Base-by-base conservation (phyloP, 1,140 invertebrate species). In the Nixonia krombeini region DNA sequence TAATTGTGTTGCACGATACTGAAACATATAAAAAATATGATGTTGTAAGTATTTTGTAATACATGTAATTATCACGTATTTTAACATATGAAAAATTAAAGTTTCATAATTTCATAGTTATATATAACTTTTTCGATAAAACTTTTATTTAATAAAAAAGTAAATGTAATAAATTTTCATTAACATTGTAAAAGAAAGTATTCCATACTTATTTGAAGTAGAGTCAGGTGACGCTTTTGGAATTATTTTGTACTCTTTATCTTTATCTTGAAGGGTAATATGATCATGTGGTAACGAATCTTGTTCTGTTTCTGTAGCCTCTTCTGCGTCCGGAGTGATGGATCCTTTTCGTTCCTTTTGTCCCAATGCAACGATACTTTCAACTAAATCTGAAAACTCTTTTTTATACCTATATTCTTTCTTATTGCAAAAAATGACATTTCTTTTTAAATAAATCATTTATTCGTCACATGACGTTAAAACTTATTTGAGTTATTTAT, bases 231-330 rank as follows among this genome's bases (percentile, higher is more conserved):
- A n/a, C n/a, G n/a, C n/a, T n/a, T n/a, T n/a, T n/a, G n/a, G n/a
- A n/a, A n/a, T n/a, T n/a, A n/a, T n/a, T n/a, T n/a, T n/a, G n/a
- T n/a, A n/a, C n/a, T n/a, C 16, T 40, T 2, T 33, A 6, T 50
- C 40, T 28, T 38, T 28, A 7, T 28, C 26, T 21, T 23, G 25
- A n/a, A n/a, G n/a, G n/a, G 13, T 9, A 31, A 46, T 38, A 25
- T 29, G 68, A 13, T 76, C 72, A 2, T 47, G n/a, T n/a, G n/a
- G n/a, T n/a, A n/a, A n/a, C n/a, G n/a, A n/a, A n/a, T n/a, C n/a
- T n/a, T n/a, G n/a, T n/a, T n/a, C n/a, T n/a, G n/a, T 59, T 21
- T 79, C 73, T 3, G 65, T 76, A 4, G 61, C 16, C 31, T 79
- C 76, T 1, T 65, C 66, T 2, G 37, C 38, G 15, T 79, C 72